Percentiles rank a stretch among this genome's conserved stretches.
phyloP scores from a whole-genome alignment of 2,888 invertebrate species.

The Limenitis camilla region DNA sequence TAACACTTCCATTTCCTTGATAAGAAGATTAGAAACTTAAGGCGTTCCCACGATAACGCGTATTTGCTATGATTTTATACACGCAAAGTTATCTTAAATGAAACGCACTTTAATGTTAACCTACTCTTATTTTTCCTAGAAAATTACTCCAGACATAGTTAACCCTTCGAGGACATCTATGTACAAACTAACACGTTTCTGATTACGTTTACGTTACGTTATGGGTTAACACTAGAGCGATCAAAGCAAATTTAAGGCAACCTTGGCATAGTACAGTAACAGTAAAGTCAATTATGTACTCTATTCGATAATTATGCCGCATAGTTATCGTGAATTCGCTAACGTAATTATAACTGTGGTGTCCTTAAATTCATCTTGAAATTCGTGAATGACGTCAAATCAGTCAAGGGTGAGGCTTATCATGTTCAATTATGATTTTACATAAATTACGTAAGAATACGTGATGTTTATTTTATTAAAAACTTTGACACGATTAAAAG shows the following conservation, averaged over 20 bases:
- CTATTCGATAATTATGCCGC: constrained; percentile 34
- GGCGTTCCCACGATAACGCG: constrained; percentile 16
- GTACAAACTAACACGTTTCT: not conserved
- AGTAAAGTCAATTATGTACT: constrained; percentile 12
- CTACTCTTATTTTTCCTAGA: too few species aligned
- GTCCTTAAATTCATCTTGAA: constrained; percentile 4
- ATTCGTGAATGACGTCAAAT: constrained; percentile 4
- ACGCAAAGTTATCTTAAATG: not conserved
- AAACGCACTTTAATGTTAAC: too few species aligned
- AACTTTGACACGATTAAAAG: not conserved
- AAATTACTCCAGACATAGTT: too few species aligned
- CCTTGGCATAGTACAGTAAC: constrained; percentile 12
- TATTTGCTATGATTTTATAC: constrained; percentile 3
- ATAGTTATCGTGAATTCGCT: constrained; percentile 35
- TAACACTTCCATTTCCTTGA: constrained; percentile 15
- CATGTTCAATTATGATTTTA: not conserved
- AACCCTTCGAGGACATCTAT: too few species aligned
- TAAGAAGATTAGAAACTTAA: constrained; percentile 8
- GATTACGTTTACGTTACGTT: constrained; percentile 7
- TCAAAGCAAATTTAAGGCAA: constrained; percentile 15
- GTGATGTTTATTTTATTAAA: too few species aligned
- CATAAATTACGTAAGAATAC: too few species aligned
- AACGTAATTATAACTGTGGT: constrained; percentile 28
- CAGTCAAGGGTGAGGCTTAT: not conserved
- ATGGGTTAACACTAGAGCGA: constrained; percentile 7